Evolutionary conservation across 64 coral and sea anemone species (phyloP), one percentile per base, ranked within the genome.

Genomic region (Stichodactyla helianthus): DNA sequence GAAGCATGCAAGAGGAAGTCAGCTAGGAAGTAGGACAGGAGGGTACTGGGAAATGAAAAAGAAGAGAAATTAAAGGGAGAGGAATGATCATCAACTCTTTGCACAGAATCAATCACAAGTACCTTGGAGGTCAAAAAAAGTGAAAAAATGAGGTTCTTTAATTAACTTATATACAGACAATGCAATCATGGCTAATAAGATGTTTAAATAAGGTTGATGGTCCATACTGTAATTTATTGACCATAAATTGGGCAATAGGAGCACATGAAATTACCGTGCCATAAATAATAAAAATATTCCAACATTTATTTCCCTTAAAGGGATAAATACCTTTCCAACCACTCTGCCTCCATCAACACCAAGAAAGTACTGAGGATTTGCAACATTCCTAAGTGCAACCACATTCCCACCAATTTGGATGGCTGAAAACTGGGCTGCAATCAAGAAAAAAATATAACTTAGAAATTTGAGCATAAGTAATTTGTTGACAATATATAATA

Each of bases 331-430:
- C 86, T 92, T 92, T 60, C 91, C 91, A 62, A 51, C 35, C 9
- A 92, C 0, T 18, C 56, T 11, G 4, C 86, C 91, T 50, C 86
- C 80, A 22, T 92, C 86, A 22, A 88, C 53, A 31, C 91, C 91
- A 83, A 92, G 79, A 59, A 86, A 92, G 35, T 79, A 84, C 8
- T 84, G 77, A 59, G 91, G 91, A 12, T 88, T 63, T 7, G 91
- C 80, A 19, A 92, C 71, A 61, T 28, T 71, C 6, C 77, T 65
- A 6, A 92, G 54, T 6, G 91, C 91, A 10, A 92, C 91, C 16
- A 92, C 91, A 92, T 88, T 88, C 16, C 86, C 91, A 52, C 86
- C 79, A 60, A 92, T 88, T 23, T 92, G 91, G 65, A 87, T 84
- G n/a, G 82, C 86, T 28, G 68, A 86, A 55, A 92, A 92, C 86